Percentiles rank a stretch among this genome's conserved stretches.
These are phyloP conservation scores for Lithophane ornitopus DNA, from an alignment of 2,888 invertebrate genomes.

Conservation along the genomic window DNA sequence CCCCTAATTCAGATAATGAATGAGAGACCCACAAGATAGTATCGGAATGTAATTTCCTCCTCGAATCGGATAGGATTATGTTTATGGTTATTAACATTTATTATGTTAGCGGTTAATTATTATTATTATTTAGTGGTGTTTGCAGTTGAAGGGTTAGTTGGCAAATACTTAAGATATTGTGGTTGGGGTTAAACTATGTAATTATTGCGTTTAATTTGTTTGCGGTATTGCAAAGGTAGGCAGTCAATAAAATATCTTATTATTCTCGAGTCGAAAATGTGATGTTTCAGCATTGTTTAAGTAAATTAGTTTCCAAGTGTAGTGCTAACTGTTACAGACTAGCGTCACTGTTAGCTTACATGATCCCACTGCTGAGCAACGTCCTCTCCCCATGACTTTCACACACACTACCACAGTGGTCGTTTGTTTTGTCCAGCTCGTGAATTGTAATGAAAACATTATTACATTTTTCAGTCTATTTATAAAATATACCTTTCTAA, in stretches of 20 bases:
- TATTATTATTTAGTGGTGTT: slow-evolving; percentile 41
- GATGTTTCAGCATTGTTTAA: not conserved
- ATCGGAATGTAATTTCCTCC: slow-evolving; percentile 76
- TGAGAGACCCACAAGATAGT: slow-evolving; percentile 75
- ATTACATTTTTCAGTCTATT: not conserved
- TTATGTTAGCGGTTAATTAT: slow-evolving; percentile 54
- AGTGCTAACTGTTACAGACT: too few relatives aligned
- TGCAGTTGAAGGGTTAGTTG: slow-evolving; percentile 39
- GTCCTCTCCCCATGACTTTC: too few relatives aligned
- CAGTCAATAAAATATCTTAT: not conserved
- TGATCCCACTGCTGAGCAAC: too few relatives aligned
- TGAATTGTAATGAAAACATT: not conserved
- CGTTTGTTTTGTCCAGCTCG: not conserved
- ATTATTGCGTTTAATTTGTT: slow-evolving; percentile 1
- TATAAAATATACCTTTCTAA: too few relatives aligned
- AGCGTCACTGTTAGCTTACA: too few relatives aligned
- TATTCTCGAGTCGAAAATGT: not conserved
- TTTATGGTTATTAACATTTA: slow-evolving; percentile 63
- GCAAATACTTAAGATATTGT: slow-evolving; percentile 2
- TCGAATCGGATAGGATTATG: slow-evolving; percentile 63
- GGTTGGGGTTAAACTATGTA: not conserved
- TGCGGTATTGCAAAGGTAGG: not conserved
- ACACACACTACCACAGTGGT: not conserved
- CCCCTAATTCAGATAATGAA: slow-evolving; percentile 80
- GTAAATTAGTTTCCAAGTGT: too few relatives aligned